Base-by-base conservation (phyloP, 1,140 invertebrate species). In the Archivesica marissinica region DNA sequence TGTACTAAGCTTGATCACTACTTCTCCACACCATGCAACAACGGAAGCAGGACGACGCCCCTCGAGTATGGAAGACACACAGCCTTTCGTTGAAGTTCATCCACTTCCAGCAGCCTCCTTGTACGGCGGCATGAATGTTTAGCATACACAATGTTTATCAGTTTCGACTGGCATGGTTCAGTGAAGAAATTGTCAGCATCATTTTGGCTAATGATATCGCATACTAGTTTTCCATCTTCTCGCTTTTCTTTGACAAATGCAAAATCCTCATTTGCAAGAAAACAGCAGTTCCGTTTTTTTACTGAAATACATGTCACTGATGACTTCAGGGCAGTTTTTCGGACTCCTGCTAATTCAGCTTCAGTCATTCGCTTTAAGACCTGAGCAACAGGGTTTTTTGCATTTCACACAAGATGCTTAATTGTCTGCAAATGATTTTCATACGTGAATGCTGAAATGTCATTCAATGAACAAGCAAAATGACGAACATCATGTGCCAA, bases 21-120 rank as follows among this genome's bases (percentile, higher is more conserved):
- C 50, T 77, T 28, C 17, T 86, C 84, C 25, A 86, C 39, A 38
- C 38, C 61, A 80, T 64, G 59, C 0, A 64, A 28, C 25, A 80
- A 61, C 17, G 61, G 77, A 17, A 68, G 25, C 9, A 80, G 28
- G 35, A 66, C 35, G 50, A n/a, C 30, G 15, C 39, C 38, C 33
- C 9, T 50, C 33, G 23, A 54, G 41, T 66, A 64, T 28, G 56
- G 59, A 25, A 80, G 77, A 47, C 77, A 80, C 47, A 80, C 59
- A 17, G 41, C 35, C 39, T 80, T 80, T 7, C 61, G 54, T 66
- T 66, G 28, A n/a, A 80, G 17, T 54, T 80, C 59, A 9, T 64
- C 25, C 56, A 66, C 23, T 23, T 80, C 77, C 39, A 80, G 41
- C 39, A 66, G 39, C 17, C 39, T 80, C 50, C 61, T 25, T 52